phyloP scores from a whole-genome alignment of 2,888 invertebrate genomes.

The Halictus quadricinctus region DNA sequence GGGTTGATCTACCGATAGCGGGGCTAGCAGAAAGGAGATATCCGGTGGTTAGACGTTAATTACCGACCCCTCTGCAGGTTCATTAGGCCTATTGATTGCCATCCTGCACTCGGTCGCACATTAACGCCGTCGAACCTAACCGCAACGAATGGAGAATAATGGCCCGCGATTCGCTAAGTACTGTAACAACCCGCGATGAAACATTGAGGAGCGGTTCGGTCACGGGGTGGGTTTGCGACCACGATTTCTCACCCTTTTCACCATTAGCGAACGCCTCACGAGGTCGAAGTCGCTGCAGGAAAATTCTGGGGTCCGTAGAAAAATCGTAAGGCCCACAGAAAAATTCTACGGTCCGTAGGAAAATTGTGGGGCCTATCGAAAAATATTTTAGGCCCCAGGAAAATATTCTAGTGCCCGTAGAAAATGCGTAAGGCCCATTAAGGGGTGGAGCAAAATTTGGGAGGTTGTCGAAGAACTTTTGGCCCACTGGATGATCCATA shows the following conservation, averaged over 20 bases:
- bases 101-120: neutral
- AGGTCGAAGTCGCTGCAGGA: neutral
- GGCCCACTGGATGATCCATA: no score
- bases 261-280: neutral
- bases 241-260: neutral
- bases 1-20: neutral
- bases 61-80: neutral
- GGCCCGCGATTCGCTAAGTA: constrained; percentile 1
- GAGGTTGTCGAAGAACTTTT: no score
- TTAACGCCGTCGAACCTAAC: neutral
- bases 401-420: no score
- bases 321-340: neutral
- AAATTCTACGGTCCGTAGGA: no score
- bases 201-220: neutral
- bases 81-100: constrained; percentile 11
- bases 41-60: constrained; percentile 12
- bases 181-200: neutral
- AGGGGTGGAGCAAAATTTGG: no score
- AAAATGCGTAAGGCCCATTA: no score
- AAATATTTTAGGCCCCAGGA: no score
- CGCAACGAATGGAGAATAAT: constrained; percentile 7
- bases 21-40: neutral
- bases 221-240: neutral
- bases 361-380: no score
- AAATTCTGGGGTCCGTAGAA: neutral